A percentile compares a stretch with the other conserved stretches of the same genome.
phyloP scores from a whole-genome alignment of 2,888 invertebrate genomes.

The Leptinotarsa juncta region DNA sequence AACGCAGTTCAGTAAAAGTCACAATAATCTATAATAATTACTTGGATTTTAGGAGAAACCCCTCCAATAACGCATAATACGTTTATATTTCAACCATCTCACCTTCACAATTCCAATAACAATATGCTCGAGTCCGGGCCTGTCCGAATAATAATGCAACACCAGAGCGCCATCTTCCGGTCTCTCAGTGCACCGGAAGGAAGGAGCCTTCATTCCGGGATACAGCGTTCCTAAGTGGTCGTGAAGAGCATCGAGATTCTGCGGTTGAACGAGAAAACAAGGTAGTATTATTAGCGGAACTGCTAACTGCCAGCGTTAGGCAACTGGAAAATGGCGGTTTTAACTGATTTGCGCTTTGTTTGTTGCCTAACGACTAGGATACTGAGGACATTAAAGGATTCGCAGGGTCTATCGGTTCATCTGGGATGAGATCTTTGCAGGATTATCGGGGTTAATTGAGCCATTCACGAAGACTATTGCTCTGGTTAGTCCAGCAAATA shows the following conservation, averaged over 20 bases:
- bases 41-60: no score
- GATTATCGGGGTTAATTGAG: not conserved
- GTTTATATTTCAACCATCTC: constrained; percentile 41
- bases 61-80: no score
- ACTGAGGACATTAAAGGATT: constrained; percentile 13
- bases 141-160: constrained; percentile 95
- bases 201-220: constrained; percentile 95
- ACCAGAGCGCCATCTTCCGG: constrained; percentile 89
- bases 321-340: constrained; percentile 4
- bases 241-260: constrained; percentile 96
- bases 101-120: constrained; percentile 98
- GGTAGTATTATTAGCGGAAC: not conserved
- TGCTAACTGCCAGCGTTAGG: not conserved
- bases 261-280: constrained; percentile 45
- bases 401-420: not conserved
- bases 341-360: not conserved
- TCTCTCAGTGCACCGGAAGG: constrained; percentile 93
- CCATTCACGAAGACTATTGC: not conserved
- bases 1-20: no score
- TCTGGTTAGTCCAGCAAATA: not conserved
- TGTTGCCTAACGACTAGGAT: constrained; percentile 9
- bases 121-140: constrained; percentile 93
- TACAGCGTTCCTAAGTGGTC: constrained; percentile 94
- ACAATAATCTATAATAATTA: no score
- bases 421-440: not conserved